Conservation (phyloP, 2,113 vertebrate genomes). For the Amphilophus citrinellus region DNA sequence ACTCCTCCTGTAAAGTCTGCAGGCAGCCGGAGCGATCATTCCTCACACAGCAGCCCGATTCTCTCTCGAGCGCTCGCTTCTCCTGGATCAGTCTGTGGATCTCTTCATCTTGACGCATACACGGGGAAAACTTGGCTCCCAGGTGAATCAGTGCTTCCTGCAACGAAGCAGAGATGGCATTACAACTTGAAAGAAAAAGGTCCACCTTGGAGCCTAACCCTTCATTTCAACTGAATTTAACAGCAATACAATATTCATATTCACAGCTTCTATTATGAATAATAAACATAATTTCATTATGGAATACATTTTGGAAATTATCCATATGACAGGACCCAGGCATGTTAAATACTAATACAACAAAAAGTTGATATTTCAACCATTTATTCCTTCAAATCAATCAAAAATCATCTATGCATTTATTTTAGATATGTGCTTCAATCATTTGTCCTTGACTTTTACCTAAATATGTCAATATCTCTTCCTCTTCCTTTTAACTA, state of each 20-base stretch:
- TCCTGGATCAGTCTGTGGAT: constrained; percentile 89
- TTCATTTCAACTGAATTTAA: too few species aligned
- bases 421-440: too few species aligned
- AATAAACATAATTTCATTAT: too few species aligned
- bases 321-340: too few species aligned
- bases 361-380: too few species aligned
- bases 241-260: too few species aligned
- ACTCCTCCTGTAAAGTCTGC: constrained; percentile 94
- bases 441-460: too few species aligned
- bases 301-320: too few species aligned
- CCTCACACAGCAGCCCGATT: constrained; percentile 95
- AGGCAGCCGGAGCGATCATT: constrained; percentile 96
- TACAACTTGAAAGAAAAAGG: background rate
- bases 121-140: constrained; percentile 97
- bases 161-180: background rate
- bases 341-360: too few species aligned
- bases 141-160: constrained; percentile 97
- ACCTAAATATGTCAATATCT: too few species aligned
- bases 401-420: background rate
- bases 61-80: constrained; percentile 86
- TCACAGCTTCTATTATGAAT: too few species aligned
- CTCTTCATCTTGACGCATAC: constrained; percentile 95
- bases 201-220: background rate
- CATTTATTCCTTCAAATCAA: background rate
- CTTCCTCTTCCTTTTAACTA: background rate